Conservation (phyloP, 1,140 invertebrate species). For the Hestina assimilis region DNA sequence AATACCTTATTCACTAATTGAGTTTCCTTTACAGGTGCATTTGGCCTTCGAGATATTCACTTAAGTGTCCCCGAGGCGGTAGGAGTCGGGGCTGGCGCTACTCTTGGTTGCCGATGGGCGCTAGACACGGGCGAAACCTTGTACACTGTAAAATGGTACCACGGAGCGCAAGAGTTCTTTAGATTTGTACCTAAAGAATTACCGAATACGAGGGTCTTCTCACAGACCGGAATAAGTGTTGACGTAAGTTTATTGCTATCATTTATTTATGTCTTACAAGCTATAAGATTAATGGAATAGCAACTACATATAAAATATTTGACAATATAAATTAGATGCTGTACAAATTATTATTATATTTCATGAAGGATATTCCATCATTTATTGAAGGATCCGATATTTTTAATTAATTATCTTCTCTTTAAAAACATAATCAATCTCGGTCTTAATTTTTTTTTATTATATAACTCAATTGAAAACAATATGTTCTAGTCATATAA, state of each 20-base stretch:
- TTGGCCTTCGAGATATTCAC: constrained; percentile 81
- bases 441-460: no score
- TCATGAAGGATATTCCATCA: no score
- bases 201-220: constrained; percentile 84
- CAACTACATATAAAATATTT: no score
- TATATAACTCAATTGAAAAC: no score
- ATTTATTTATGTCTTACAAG: background rate
- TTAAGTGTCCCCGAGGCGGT: constrained; percentile 82
- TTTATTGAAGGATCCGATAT: no score
- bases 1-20: no score
- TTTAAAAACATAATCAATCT: no score
- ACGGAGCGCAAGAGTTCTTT: constrained; percentile 87
- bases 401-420: no score
- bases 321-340: no score
- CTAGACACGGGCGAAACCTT: constrained; percentile 81
- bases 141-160: constrained; percentile 92
- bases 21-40: constrained; percentile 47
- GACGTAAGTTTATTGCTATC: constrained; percentile 81
- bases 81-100: constrained; percentile 79
- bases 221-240: constrained; percentile 81
- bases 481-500: background rate
- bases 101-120: constrained; percentile 83
- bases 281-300: no score
- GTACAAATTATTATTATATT: no score
- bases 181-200: constrained; percentile 86